These are phyloP conservation scores for Hydractinia echinata DNA, from an alignment of 30 jellyfish, hydroid and myxozoan genomes.

Conservation along the genomic window DNA sequence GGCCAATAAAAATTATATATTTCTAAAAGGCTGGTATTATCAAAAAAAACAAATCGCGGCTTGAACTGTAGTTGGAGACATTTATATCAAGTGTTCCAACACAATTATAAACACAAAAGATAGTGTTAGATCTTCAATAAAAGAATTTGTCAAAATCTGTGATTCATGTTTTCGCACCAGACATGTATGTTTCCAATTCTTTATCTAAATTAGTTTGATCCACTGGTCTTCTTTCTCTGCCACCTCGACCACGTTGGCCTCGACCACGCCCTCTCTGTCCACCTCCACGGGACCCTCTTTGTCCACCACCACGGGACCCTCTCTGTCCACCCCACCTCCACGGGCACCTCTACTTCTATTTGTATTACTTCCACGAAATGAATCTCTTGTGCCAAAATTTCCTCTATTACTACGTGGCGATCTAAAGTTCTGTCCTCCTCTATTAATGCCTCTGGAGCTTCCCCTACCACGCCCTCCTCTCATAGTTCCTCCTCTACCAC, in stretches of 20 bases:
- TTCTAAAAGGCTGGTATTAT: no score
- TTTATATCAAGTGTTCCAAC: no score
- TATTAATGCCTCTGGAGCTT: background rate
- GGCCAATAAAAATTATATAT: no score
- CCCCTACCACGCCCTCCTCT: background rate
- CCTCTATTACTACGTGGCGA: constrained; percentile 14
- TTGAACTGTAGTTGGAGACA: no score
- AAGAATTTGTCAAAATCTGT: no score
- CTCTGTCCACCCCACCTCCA: no score
- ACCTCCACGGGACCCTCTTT: background rate
- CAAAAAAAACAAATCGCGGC: no score
- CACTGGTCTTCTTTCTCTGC: background rate
- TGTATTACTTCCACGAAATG: background rate
- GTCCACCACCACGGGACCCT: no score
- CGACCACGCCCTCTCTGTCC: constrained; percentile 11
- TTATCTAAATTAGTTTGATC: constrained; percentile 1
- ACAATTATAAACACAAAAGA: no score
- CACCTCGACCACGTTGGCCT: background rate
- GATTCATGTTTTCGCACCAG: no score
- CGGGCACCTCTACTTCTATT: constrained; percentile 6
- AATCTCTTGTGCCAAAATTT: background rate
- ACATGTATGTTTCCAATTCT: constrained; percentile 4
- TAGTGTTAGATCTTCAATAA: no score
- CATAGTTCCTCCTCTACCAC: background rate
- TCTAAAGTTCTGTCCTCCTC: background rate